Conservation (phyloP, 37 sponge, comb jelly and placozoan species). For the Ianthella basta region DNA sequence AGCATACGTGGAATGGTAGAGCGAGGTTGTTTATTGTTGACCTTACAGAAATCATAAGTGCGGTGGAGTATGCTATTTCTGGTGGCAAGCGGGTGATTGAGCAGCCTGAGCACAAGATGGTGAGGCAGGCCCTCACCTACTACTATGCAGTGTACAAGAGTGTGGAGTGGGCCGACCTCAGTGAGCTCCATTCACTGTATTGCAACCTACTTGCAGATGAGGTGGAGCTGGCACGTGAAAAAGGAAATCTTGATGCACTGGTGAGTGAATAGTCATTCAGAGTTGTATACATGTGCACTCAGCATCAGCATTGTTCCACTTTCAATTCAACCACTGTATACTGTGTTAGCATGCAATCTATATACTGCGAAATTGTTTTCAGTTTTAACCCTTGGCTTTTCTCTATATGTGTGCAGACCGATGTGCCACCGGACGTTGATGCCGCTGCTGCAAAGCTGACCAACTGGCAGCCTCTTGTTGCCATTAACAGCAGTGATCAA, state of each 20-base stretch:
- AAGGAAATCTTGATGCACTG: neutral
- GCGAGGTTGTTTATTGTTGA: slow-evolving; percentile 10
- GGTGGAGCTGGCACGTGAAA: neutral
- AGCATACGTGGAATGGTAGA: slow-evolving; percentile 23
- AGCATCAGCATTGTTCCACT: neutral
- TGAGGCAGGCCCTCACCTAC: slow-evolving; percentile 2
- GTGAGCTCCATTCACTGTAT: neutral
- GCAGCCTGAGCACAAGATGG: no score
- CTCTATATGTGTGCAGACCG: no score
- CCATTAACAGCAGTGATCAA: neutral
- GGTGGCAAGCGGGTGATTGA: no score
- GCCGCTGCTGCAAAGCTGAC: neutral
- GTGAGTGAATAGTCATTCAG: neutral
- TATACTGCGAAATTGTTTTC: no score
- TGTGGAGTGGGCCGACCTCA: neutral
- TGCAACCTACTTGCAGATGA: neutral
- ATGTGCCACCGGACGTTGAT: neutral
- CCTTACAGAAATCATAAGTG: neutral
- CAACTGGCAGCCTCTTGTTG: slow-evolving; percentile 9
- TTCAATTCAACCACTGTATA: no score
- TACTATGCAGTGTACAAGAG: slow-evolving; percentile 2
- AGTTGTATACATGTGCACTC: neutral
- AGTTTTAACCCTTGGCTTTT: no score
- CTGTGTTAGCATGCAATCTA: no score
- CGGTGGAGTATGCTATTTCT: neutral